Conservation (phyloP, 2,888 invertebrate species). For the Mimas tiliae region DNA sequence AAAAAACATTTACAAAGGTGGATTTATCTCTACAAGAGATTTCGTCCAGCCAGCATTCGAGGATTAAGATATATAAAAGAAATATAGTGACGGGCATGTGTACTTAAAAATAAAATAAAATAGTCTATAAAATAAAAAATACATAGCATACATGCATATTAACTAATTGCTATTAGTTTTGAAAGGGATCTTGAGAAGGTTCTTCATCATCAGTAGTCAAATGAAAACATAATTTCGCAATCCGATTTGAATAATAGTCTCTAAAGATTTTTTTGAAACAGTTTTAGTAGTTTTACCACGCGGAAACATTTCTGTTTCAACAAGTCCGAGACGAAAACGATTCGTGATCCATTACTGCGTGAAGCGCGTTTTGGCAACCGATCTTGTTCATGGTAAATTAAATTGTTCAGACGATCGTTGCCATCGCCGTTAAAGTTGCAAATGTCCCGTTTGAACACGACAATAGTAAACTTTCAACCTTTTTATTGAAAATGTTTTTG, state of each 20-base stretch:
- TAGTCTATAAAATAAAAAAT: no score
- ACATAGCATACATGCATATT: no score
- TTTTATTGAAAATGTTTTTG: neutral
- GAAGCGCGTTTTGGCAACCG: conserved; percentile 22
- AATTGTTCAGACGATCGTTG: neutral
- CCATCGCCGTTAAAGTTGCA: conserved; percentile 10
- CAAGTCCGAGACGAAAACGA: conserved; percentile 17
- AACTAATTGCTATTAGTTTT: no score
- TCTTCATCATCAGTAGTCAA: neutral
- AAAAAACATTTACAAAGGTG: no score
- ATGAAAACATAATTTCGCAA: neutral
- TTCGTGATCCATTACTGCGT: conserved; percentile 25
- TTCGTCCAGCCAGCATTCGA: no score
- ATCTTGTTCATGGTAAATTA: conserved; percentile 17
- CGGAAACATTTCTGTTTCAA: conserved; percentile 21
- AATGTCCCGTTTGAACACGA: conserved; percentile 17
- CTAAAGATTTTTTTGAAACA: neutral
- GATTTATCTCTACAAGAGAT: no score
- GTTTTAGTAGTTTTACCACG: conserved; percentile 1
- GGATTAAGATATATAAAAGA: no score
- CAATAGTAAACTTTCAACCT: neutral
- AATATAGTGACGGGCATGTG: no score
- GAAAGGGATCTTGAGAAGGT: neutral
- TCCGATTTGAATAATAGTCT: neutral
- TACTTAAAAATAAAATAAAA: no score